These are phyloP conservation scores for Amblyopsis rosae DNA, from an alignment of 2,113 vertebrate genomes.

Conservation along the genomic window DNA sequence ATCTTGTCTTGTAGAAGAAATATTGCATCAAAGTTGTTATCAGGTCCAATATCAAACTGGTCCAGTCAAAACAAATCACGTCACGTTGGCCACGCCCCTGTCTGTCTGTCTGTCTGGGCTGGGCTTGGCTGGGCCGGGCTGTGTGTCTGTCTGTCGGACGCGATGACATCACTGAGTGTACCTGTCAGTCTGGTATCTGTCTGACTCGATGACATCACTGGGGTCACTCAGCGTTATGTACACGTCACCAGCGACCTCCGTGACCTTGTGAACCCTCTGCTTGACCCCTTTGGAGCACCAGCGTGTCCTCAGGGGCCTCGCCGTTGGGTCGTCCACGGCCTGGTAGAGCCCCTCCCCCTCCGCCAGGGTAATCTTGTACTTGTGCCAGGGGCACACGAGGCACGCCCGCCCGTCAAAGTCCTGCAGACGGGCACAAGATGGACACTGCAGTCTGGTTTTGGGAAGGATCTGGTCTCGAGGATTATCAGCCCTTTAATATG, in stretches of 20 bases:
- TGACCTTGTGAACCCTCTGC: slow-evolving; percentile 86
- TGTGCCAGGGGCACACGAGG: slow-evolving; percentile 94
- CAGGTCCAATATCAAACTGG: too few relatives aligned
- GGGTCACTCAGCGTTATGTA: slow-evolving; percentile 83
- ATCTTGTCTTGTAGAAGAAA: too few relatives aligned
- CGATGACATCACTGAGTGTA: too few relatives aligned
- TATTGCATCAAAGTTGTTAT: too few relatives aligned
- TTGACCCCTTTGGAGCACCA: slow-evolving; percentile 92
- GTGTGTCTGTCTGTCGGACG: too few relatives aligned
- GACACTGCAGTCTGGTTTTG: background rate
- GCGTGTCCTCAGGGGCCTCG: slow-evolving; percentile 76
- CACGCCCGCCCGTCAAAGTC: slow-evolving; percentile 86
- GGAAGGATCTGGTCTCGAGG: background rate
- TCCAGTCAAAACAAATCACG: too few relatives aligned
- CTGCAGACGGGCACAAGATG: slow-evolving; percentile 56
- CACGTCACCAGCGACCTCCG: slow-evolving; percentile 77
- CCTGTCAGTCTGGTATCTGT: slow-evolving; percentile 82
- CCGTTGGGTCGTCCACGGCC: slow-evolving; percentile 80
- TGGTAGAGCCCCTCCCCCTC: slow-evolving; percentile 91
- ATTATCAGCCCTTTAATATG: too few relatives aligned
- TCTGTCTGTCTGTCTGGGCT: too few relatives aligned
- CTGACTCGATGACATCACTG: slow-evolving; percentile 81
- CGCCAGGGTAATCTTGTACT: slow-evolving; percentile 88
- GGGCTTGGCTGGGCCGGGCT: too few relatives aligned
- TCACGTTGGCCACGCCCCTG: too few relatives aligned